Percentiles rank a stretch among this genome's conserved stretches.
Conservation (phyloP, 2,797 vertebrate genomes). For the Lacerta viridis region DNA sequence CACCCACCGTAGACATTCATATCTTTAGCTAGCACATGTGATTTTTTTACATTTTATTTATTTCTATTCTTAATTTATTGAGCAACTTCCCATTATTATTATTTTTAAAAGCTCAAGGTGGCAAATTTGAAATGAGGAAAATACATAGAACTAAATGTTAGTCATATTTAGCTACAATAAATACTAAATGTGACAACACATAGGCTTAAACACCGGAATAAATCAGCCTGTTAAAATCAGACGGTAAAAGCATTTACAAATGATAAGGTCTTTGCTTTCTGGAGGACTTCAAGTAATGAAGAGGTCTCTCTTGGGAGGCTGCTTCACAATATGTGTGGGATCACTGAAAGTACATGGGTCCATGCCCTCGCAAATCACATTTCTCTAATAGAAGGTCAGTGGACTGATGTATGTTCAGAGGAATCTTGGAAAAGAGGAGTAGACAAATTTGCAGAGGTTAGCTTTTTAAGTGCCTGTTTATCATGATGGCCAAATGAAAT, state of each 20-base stretch:
- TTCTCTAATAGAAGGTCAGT: background rate
- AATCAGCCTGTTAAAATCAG: background rate
- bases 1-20: background rate
- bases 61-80: background rate
- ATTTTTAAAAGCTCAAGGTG: background rate
- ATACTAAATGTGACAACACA: background rate
- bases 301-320: background rate
- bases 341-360: background rate
- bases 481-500: background rate
- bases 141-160: background rate
- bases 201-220: background rate
- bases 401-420: background rate
- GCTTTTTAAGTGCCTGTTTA: background rate
- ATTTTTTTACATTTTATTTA: background rate
- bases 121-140: constrained; percentile 11
- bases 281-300: background rate
- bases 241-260: background rate
- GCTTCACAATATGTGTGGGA: too few species aligned
- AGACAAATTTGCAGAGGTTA: background rate
- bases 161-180: background rate
- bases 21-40: background rate
- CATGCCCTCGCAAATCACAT: too few species aligned
- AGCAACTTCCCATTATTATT: background rate
- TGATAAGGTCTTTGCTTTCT: background rate
- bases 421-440: background rate